Percentiles rank a stretch among this genome's conserved stretches.
phyloP scores from a whole-genome alignment of 1,140 invertebrate genomes.

The Agrypnia vestita region DNA sequence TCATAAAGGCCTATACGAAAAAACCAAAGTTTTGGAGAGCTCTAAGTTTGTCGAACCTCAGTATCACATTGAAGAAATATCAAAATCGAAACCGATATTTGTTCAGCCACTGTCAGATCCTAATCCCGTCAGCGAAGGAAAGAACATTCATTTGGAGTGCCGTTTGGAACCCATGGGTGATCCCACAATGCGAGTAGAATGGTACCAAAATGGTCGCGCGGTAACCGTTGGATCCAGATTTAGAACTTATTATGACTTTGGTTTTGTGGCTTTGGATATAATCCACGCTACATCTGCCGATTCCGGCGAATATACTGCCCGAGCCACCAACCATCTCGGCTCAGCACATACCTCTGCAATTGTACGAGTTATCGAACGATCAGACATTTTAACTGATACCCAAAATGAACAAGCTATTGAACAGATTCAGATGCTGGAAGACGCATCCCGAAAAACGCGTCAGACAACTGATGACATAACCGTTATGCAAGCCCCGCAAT shows the following conservation, averaged over 20 bases:
- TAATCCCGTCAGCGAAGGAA: conserved; percentile 89
- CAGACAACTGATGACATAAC: conserved; percentile 84
- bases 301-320: conserved; percentile 93
- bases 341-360: conserved; percentile 92
- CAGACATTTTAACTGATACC: conserved; percentile 93
- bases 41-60: conserved; percentile 89
- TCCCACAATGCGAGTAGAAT: conserved; percentile 96
- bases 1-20: conserved; percentile 88
- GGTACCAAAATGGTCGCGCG: conserved; percentile 93
- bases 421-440: conserved; percentile 95
- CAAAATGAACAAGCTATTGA: conserved; percentile 96
- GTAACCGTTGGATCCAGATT: conserved; percentile 92
- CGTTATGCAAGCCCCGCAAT: conserved; percentile 87
- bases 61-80: conserved; percentile 93
- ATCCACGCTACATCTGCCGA: conserved; percentile 90
- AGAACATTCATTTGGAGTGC: conserved; percentile 93
- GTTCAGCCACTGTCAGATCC: conserved; percentile 88
- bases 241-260: conserved; percentile 96
- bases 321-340: conserved; percentile 93
- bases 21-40: conserved; percentile 90
- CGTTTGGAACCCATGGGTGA: conserved; percentile 94
- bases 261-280: conserved; percentile 93
- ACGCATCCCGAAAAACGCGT: conserved; percentile 82
- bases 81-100: conserved; percentile 94
- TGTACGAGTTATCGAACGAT: conserved; percentile 87